phyloP scores from a whole-genome alignment of 2,797 vertebrate species.

The Enteromius afrohamiltoni region DNA sequence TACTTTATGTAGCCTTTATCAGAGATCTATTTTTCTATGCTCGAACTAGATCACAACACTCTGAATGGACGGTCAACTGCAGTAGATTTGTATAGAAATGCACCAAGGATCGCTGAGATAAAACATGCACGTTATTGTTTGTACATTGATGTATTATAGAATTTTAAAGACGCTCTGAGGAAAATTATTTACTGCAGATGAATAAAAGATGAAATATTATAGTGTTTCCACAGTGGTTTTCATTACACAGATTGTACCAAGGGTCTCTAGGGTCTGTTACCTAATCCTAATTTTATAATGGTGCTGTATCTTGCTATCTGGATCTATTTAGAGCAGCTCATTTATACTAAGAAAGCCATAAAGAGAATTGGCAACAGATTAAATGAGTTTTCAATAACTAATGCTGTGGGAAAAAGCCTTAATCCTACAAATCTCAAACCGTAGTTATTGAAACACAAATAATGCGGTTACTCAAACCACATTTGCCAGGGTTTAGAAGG shows the following conservation, averaged over 20 bases:
- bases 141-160: conserved; percentile 10
- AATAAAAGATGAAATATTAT: conserved; percentile 11
- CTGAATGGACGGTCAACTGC: neutral
- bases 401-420: neutral
- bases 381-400: conserved; percentile 12
- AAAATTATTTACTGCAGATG: neutral
- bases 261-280: neutral
- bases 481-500: neutral
- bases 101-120: neutral
- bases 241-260: neutral
- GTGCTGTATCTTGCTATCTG: neutral
- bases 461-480: neutral
- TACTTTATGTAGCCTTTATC: conserved; percentile 40
- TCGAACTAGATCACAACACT: neutral
- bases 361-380: conserved; percentile 16
- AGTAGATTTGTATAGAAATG: neutral
- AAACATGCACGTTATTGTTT: neutral
- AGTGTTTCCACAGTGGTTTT: neutral
- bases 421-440: conserved; percentile 4
- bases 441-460: neutral
- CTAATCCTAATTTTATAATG: neutral
- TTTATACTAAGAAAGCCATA: conserved; percentile 5
- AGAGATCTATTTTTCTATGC: conserved; percentile 73
- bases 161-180: neutral
- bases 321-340: neutral